Evolutionary conservation across 2,113 vertebrate species (phyloP), one percentile per base, ranked within the genome.

Genomic region (Ploceus nigricollis): DNA sequence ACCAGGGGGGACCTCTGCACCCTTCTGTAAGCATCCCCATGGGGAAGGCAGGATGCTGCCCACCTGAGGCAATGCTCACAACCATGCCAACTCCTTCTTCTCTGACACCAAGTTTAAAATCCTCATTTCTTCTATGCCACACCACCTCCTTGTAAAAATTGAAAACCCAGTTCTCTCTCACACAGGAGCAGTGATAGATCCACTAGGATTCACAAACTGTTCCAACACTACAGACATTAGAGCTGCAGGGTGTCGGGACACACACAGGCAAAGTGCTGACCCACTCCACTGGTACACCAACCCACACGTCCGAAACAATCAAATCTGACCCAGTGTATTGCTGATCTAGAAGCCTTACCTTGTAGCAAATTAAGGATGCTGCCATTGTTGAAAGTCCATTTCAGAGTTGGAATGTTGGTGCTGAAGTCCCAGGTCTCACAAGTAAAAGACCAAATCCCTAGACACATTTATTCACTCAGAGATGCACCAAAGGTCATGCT

Each of bases 181-280:
- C 61, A 17, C 39, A 50, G 69, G 23, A 83, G 31, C 39, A 80
- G 45, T 14, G n/a, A 37, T 42, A 77, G 61, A 78, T 50, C 60
- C 42, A 39, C 45, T 16, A 61, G 22, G 60, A 19, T 33, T 50
- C 60, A 73, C 18, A 10, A 57, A 25, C 28, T 84, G 19, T 73
- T 53, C 65, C 31, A 23, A 76, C 33, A 6, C 17, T 63, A 35
- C 47, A 68, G 51, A 58, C 60, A 50, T 85, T 8, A 78, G 28
- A 72, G 54, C 64, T 73, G 4, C 0, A 2, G 11, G 8, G 13
- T 50, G 20, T 33, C 0, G 1, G 44, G 13, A 10, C 0, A 3
- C 35, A 44, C 10, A 54, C 14, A 35, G 35, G 60, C 20, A 9
- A 47, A 63, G 17, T 24, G 39, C n/a, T 76, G 30, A 72, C n/a